Evolutionary conservation across 2,888 invertebrate genomes (phyloP).

Genomic region (Drosophila cognata): DNA sequence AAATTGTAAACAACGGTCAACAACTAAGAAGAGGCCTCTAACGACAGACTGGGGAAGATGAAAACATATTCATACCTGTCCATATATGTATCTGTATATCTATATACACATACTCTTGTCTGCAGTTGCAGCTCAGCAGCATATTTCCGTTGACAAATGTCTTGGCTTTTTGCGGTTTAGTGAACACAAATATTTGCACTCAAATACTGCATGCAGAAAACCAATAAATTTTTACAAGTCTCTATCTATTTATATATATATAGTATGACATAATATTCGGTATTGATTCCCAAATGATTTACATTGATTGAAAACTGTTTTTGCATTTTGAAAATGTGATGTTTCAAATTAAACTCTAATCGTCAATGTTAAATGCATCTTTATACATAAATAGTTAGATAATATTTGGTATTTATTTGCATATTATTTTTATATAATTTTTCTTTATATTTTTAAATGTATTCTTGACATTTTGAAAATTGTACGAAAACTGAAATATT

Average conservation of each 20-base stretch:
- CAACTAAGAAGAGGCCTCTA: slow-evolving; percentile 39
- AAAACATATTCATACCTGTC: slow-evolving; percentile 2
- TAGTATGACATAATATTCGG: slow-evolving; percentile 24
- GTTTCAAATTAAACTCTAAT: too few species aligned
- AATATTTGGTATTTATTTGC: not conserved
- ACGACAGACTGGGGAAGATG: slow-evolving; percentile 1
- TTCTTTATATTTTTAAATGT: too few species aligned
- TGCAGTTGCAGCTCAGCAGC: slow-evolving; percentile 19
- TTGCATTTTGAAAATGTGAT: not conserved
- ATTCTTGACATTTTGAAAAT: not conserved
- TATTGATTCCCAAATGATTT: not conserved
- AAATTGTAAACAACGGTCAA: slow-evolving; percentile 72
- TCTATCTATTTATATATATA: slow-evolving; percentile 5
- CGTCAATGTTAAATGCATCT: not conserved
- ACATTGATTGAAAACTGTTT: not conserved
- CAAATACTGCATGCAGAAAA: slow-evolving; percentile 51
- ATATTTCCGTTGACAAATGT: slow-evolving; percentile 60
- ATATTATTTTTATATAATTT: not conserved
- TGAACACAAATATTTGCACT: slow-evolving; percentile 68
- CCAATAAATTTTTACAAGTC: slow-evolving; percentile 41
- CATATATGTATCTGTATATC: not conserved
- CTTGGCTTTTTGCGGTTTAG: slow-evolving; percentile 73
- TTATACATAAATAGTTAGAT: not conserved
- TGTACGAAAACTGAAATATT: too few species aligned
- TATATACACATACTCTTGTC: not conserved